These are phyloP conservation scores for Haliclona indistincta DNA, from an alignment of 37 sponge, comb jelly and placozoan species.

Conservation along the genomic window DNA sequence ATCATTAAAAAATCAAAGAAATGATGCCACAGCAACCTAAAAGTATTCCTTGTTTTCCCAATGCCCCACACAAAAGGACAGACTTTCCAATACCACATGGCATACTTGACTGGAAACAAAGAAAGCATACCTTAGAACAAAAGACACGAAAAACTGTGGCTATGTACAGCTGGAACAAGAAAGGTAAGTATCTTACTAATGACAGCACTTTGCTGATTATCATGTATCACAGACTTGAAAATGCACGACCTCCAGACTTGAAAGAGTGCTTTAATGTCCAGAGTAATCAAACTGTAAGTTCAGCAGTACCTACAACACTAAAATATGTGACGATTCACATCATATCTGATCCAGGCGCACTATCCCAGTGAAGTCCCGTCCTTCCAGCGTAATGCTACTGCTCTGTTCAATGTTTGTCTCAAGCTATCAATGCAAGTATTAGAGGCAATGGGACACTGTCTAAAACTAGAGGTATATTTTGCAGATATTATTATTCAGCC, in stretches of 20 bases:
- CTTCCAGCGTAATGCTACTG: constrained; percentile 6
- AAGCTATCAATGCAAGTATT: constrained; percentile 26
- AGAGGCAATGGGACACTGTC: constrained; percentile 53
- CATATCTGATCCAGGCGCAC: neutral
- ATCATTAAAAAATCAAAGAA: too few relatives aligned
- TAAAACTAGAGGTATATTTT: constrained; percentile 52
- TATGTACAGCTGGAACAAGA: constrained; percentile 59
- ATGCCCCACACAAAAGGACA: too few relatives aligned
- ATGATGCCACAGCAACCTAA: too few relatives aligned
- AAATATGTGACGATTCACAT: neutral
- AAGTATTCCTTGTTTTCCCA: too few relatives aligned
- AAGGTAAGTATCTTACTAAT: constrained; percentile 32
- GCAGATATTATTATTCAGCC: too few relatives aligned
- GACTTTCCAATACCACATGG: too few relatives aligned
- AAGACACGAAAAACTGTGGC: constrained; percentile 47
- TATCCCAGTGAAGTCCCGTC: constrained; percentile 37
- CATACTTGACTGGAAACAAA: constrained; percentile 25
- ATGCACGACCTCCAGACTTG: constrained; percentile 49
- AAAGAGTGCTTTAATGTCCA: constrained; percentile 72
- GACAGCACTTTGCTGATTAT: neutral
- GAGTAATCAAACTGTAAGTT: too few relatives aligned
- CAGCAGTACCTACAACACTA: too few relatives aligned
- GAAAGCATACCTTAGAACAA: neutral
- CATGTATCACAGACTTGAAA: constrained; percentile 43
- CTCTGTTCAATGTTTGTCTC: constrained; percentile 13